Evolutionary conservation across 2,113 vertebrate genomes (phyloP).

Genomic region (Psittacus erithacus): DNA sequence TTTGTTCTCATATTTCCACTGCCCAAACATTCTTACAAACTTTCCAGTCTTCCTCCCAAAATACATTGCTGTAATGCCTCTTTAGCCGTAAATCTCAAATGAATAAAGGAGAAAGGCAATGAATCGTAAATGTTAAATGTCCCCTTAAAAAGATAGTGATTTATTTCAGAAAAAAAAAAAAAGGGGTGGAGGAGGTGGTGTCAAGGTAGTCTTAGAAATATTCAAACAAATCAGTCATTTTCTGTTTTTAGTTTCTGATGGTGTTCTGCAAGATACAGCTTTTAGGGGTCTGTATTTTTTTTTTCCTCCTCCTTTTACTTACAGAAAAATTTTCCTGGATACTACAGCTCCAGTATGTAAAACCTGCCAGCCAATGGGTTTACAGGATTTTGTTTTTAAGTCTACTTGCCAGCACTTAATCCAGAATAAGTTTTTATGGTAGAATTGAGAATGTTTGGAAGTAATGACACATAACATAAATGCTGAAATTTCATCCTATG

Average conservation of each 20-base stretch:
- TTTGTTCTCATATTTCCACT: constrained; percentile 4
- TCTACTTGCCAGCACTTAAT: neutral
- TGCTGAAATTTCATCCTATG: neutral
- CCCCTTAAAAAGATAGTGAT: neutral
- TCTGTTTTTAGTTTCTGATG: neutral
- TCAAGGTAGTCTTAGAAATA: neutral
- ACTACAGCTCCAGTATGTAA: neutral
- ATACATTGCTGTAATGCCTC: neutral
- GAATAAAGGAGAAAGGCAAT: neutral
- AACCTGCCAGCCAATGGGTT: neutral
- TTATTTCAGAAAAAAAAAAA: neutral
- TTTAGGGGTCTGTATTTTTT: neutral
- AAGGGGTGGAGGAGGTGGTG: neutral
- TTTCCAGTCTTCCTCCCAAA: constrained; percentile 49
- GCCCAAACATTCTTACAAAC: constrained; percentile 6
- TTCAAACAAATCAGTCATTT: rapidly evolving
- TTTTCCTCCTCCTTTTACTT: neutral
- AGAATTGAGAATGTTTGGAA: constrained; percentile 20
- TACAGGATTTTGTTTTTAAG: neutral
- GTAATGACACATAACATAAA: neutral
- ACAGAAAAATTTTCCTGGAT: neutral
- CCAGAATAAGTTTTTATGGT: constrained; percentile 9
- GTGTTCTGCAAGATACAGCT: neutral
- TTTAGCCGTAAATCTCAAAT: neutral
- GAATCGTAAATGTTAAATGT: neutral